Evolutionary conservation across 1,140 invertebrate species (phyloP).

Genomic region (Agraylea sexmaculata): DNA sequence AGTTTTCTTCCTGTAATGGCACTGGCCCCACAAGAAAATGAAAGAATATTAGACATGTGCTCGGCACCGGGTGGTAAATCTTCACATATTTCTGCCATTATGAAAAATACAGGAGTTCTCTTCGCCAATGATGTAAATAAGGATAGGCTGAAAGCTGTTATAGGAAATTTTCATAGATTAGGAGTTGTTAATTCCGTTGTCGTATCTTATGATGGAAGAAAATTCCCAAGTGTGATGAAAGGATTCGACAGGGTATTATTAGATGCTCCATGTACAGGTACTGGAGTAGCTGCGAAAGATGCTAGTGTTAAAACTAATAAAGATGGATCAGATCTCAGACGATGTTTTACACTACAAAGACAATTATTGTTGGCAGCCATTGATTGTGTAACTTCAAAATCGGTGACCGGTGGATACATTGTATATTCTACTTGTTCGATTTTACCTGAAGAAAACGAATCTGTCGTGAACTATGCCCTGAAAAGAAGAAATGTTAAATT

Average conservation of each 20-base stretch:
- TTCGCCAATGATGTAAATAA: conserved; percentile 94
- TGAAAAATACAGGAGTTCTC: conserved; percentile 98
- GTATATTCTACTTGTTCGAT: conserved; percentile 99
- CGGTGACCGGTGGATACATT: conserved; percentile 82
- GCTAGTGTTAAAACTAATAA: conserved; percentile 89
- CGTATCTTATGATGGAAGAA: conserved; percentile 78
- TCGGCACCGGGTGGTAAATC: conserved; percentile 97
- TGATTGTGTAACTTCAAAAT: conserved; percentile 89
- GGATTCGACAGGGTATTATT: conserved; percentile 93
- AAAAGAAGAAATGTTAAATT: conserved; percentile 91
- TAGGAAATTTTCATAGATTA: conserved; percentile 93
- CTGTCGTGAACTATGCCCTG: conserved; percentile 91
- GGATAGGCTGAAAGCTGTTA: conserved; percentile 83
- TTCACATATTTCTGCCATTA: conserved; percentile 91
- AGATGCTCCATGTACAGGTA: conserved; percentile 97
- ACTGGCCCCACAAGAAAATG: conserved; percentile 90
- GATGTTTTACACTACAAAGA: conserved; percentile 87
- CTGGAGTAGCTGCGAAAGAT: conserved; percentile 98
- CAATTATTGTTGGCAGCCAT: conserved; percentile 91
- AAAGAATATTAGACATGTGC: conserved; percentile 93
- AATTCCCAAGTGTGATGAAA: conserved; percentile 74
- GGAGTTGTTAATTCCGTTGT: conserved; percentile 92
- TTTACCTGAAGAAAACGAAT: conserved; percentile 97
- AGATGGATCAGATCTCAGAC: conserved; percentile 79
- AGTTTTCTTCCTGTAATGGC: conserved; percentile 96